phyloP scores from a whole-genome alignment of 2,797 vertebrate species.

The Cheirogaleus major region DNA sequence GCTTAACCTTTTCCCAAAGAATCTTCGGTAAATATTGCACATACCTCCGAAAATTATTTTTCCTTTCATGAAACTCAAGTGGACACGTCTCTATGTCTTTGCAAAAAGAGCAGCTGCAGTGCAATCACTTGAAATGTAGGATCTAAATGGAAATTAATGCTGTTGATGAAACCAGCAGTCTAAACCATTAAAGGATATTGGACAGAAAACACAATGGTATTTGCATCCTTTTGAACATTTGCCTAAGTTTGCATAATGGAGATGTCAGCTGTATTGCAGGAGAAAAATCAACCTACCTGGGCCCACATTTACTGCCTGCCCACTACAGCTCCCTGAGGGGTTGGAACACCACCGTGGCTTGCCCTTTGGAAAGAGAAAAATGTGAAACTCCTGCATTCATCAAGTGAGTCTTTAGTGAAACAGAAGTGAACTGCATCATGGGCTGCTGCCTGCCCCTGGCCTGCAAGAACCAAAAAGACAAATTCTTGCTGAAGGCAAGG shows the following conservation, averaged over 20 bases:
- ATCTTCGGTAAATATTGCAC: constrained; percentile 42
- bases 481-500: not conserved
- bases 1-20: constrained; percentile 58
- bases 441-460: not conserved
- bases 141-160: constrained; percentile 63
- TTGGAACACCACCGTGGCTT: not conserved
- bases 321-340: not conserved
- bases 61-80: constrained; percentile 56
- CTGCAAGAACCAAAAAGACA: not conserved
- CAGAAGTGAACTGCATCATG: not conserved
- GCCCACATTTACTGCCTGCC: not conserved
- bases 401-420: constrained; percentile 20
- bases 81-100: not conserved
- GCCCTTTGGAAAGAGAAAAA: constrained; percentile 59
- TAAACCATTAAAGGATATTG: constrained; percentile 47
- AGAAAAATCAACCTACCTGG: constrained; percentile 63
- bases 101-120: not conserved
- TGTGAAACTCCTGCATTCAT: constrained; percentile 13
- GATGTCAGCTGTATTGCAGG: constrained; percentile 57
- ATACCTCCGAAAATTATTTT: constrained; percentile 55
- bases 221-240: constrained; percentile 57
- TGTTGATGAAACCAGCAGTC: constrained; percentile 48
- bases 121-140: constrained; percentile 24
- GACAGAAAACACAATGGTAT: constrained; percentile 49
- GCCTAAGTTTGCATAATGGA: constrained; percentile 60